These are phyloP conservation scores for Anoura caudifer DNA, from an alignment of 2,113 vertebrate species.

Conservation along the genomic window DNA sequence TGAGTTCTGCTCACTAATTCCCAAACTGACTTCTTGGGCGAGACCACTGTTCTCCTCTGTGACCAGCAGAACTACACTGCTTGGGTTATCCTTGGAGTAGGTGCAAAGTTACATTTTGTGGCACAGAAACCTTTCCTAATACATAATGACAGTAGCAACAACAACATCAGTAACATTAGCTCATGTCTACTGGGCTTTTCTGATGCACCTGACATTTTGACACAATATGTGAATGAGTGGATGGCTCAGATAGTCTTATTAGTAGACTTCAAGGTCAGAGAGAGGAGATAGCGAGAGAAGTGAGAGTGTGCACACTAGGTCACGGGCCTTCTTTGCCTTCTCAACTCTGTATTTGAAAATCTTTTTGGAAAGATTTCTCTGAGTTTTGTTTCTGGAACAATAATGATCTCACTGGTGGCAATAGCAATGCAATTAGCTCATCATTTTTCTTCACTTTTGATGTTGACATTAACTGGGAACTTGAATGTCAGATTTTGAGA, in stretches of 20 bases:
- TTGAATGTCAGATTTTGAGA: background rate
- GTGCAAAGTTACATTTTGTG: background rate
- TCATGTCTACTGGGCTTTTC: background rate
- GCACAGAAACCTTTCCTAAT: background rate
- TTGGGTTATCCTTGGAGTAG: background rate
- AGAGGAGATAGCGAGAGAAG: background rate
- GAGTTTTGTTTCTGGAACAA: conserved; percentile 47
- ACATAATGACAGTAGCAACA: background rate
- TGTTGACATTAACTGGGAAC: conserved; percentile 24
- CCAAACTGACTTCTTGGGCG: background rate
- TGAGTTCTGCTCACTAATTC: background rate
- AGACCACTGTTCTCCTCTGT: background rate
- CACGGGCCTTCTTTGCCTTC: background rate
- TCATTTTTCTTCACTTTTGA: conserved; percentile 20
- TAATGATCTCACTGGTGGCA: conserved; percentile 42
- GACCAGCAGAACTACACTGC: background rate
- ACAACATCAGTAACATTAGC: background rate
- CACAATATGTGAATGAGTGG: background rate
- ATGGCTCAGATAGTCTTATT: background rate
- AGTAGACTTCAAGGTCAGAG: background rate
- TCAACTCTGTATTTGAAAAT: conserved; percentile 24
- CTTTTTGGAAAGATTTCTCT: conserved; percentile 32
- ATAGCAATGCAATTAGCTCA: background rate
- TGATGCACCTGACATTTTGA: background rate
- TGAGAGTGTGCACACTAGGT: background rate